phyloP scores from a whole-genome alignment of 92 coral and sea anemone species.

The Zoanthus sociatus region DNA sequence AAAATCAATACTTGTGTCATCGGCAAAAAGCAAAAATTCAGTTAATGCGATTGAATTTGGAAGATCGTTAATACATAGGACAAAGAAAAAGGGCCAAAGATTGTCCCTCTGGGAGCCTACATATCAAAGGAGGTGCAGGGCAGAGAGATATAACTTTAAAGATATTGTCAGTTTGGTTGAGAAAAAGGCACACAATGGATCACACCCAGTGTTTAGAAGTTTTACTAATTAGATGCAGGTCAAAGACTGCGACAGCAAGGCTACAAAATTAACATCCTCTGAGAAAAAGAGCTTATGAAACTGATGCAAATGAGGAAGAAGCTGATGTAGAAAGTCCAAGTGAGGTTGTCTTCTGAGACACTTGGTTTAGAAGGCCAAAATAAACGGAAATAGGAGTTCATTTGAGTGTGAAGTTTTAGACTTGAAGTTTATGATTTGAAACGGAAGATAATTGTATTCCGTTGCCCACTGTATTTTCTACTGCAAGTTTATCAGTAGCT shows the following conservation, averaged over 20 bases:
- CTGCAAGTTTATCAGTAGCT: background rate
- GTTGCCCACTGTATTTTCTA: background rate
- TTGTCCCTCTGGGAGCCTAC: too few species aligned
- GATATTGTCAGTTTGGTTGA: background rate
- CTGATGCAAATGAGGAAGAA: constrained; percentile 13
- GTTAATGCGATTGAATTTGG: too few species aligned
- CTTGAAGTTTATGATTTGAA: background rate
- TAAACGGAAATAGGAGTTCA: background rate
- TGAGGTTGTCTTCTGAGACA: background rate
- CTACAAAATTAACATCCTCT: background rate
- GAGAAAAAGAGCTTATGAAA: background rate
- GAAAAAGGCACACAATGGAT: background rate
- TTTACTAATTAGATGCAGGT: background rate
- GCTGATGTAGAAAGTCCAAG: background rate
- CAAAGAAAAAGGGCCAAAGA: too few species aligned
- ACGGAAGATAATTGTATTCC: background rate
- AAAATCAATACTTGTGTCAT: too few species aligned
- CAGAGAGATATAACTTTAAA: background rate
- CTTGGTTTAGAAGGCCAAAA: too few species aligned
- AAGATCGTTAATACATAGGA: too few species aligned
- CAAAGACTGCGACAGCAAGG: background rate
- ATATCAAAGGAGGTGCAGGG: background rate
- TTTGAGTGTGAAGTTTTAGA: background rate
- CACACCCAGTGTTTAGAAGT: constrained; percentile 1
- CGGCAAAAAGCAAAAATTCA: too few species aligned